These are phyloP conservation scores for Aspidoscelis tigris DNA, from an alignment of 2,113 vertebrate species.

Conservation along the genomic window DNA sequence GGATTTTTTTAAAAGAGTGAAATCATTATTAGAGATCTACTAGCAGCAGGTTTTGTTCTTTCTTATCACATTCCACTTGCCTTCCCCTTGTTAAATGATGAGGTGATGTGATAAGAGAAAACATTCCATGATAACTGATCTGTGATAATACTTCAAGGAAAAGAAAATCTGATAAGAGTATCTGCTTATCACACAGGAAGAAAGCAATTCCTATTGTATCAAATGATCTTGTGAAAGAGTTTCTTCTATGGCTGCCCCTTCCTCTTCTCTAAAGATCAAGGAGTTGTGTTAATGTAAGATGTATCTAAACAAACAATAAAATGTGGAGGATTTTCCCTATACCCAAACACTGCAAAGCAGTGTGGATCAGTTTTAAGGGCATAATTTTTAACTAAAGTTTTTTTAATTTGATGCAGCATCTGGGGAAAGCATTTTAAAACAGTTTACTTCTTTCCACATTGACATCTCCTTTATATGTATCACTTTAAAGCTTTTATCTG, in stretches of 20 bases:
- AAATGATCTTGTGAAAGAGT: slow-evolving; percentile 7
- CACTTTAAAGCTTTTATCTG: neutral
- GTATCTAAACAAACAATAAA: neutral
- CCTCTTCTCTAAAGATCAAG: neutral
- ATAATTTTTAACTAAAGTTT: neutral
- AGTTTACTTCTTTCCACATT: neutral
- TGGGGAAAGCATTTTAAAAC: neutral
- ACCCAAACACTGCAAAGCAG: no score
- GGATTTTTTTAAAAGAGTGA: no score
- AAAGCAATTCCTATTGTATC: slow-evolving; percentile 4
- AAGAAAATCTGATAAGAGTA: slow-evolving; percentile 2
- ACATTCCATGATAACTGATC: slow-evolving; percentile 19
- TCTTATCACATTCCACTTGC: neutral
- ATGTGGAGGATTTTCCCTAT: no score
- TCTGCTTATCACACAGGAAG: slow-evolving; percentile 18
- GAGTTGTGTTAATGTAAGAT: neutral
- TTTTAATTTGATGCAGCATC: neutral
- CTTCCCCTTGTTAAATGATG: neutral
- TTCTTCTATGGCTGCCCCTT: neutral
- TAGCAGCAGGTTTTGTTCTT: neutral
- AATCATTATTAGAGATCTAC: slow-evolving; percentile 21
- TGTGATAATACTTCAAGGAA: slow-evolving; percentile 12
- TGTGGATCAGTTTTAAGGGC: neutral
- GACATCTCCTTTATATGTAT: neutral
- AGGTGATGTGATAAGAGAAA: slow-evolving; percentile 2